Base-by-base conservation (phyloP, 92 coral and sea anemone species). In the Umimayanthus chanpuru region DNA sequence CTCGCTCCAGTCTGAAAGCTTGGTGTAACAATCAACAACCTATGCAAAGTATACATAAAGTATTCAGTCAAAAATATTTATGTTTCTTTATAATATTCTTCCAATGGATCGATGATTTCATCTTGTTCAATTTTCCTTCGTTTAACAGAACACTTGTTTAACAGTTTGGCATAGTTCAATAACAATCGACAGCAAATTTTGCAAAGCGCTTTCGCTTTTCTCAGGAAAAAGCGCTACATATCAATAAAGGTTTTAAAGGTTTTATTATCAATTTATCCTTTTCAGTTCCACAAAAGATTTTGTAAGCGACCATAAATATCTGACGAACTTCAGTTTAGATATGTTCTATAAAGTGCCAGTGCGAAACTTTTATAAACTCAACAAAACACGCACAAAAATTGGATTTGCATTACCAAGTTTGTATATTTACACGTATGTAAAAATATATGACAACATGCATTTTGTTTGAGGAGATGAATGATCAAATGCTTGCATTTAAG, bases 1-100 rank as follows among this genome's bases (percentile, higher is more conserved):
- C 77, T 97, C 99, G 77, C 73, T 90, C 99, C 99, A 97, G 14
- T 93, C 95, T 38, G 99, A 91, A 43, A 97, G 90, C 95, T 94
- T 97, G 64, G 90, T 77, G 88, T 97, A 97, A 65, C 98, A 97
- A 88, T 97, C 98, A 39, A 93, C 89, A 21, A 95, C 96, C 99
- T 96, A 29, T 2, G 56, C 6, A 40, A 53, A 43, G 49, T 10
- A 9, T 12, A 38, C 9, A 56, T 8, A 75, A 86, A n/a, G 3
- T n/a, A 36, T n/a, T 53, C 29, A 14, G 26, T 23, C 10, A 73
- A 83, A 36, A 7, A 15, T 49, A 15, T 39, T 36, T n/a, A 18
- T 32, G 64, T 16, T 14, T 11, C 36, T 36, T 10, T 11, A 58
- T 18, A 41, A 9, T 23, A 15, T 25, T 65, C 30, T 25, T 28